Evolutionary conservation across 2,797 vertebrate genomes (phyloP).

Genomic region (Notoglanidium macrostoma): DNA sequence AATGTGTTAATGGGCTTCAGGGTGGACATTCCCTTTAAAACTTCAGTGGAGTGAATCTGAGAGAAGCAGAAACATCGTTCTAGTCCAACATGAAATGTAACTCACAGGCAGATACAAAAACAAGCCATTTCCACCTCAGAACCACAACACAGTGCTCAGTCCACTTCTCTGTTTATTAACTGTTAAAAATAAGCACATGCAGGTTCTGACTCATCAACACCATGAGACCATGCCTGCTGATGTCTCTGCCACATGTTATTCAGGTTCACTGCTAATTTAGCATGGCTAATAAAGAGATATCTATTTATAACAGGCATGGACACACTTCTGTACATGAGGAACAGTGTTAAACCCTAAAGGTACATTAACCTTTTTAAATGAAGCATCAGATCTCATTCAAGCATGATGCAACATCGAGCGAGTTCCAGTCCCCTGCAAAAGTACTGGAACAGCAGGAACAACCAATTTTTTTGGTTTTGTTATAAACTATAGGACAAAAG

Average conservation of each 20-base stretch:
- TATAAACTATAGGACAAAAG: background rate
- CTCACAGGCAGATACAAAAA: background rate
- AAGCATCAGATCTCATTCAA: background rate
- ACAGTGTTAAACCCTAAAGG: background rate
- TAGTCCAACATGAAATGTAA: too few relatives aligned
- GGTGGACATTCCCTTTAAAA: background rate
- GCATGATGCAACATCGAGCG: background rate
- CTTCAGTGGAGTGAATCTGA: background rate
- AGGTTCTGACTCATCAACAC: slow-evolving; percentile 5
- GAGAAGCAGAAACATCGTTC: background rate
- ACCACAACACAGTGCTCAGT: background rate
- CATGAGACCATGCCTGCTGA: background rate
- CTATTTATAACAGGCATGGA: background rate
- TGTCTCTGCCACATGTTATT: background rate
- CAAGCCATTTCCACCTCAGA: background rate
- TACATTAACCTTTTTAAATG: background rate
- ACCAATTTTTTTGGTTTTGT: too few relatives aligned
- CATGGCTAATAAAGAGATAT: too few relatives aligned
- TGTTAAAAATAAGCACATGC: slow-evolving; percentile 11
- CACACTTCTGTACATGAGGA: background rate
- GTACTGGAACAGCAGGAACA: background rate
- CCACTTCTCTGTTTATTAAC: background rate
- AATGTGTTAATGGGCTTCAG: background rate
- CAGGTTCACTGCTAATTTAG: background rate
- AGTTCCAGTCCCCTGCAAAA: background rate